phyloP scores from a whole-genome alignment of 2,797 vertebrate genomes.

The Melanotaenia nigrans region DNA sequence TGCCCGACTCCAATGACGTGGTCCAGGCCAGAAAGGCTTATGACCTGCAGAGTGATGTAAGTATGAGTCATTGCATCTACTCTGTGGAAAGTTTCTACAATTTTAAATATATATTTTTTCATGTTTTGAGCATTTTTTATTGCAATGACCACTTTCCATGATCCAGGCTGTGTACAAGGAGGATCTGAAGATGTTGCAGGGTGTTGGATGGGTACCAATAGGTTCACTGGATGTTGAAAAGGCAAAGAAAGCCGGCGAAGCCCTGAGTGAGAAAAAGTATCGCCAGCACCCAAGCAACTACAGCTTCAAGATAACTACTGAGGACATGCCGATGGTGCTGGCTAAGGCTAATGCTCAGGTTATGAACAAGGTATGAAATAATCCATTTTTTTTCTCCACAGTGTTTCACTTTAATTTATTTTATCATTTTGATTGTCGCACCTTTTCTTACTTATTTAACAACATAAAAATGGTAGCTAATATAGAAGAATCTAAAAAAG shows the following conservation, averaged over 20 bases:
- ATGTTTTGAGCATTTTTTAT: too few relatives aligned
- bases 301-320: constrained; percentile 86
- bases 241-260: constrained; percentile 88
- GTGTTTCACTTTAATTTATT: not conserved
- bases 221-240: constrained; percentile 92
- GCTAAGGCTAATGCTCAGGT: constrained; percentile 89
- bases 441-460: too few relatives aligned
- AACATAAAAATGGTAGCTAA: too few relatives aligned
- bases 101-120: not conserved
- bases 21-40: constrained; percentile 93
- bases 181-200: too few relatives aligned
- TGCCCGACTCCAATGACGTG: constrained; percentile 92
- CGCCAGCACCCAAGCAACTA: constrained; percentile 84
- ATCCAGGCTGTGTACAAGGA: too few relatives aligned
- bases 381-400: constrained; percentile 74
- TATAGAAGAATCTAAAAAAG: too few relatives aligned
- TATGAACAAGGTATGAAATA: constrained; percentile 85
- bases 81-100: too few relatives aligned
- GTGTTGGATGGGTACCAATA: constrained; percentile 89
- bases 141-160: too few relatives aligned
- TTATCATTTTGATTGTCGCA: too few relatives aligned
- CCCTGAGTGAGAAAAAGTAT: constrained; percentile 89
- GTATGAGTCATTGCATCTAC: constrained; percentile 30
- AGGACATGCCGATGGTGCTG: constrained; percentile 84
- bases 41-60: constrained; percentile 86